Percentiles rank a stretch among this genome's conserved stretches.
phyloP scores from a whole-genome alignment of 2,797 vertebrate genomes.

The Hephaestus fuliginosus region DNA sequence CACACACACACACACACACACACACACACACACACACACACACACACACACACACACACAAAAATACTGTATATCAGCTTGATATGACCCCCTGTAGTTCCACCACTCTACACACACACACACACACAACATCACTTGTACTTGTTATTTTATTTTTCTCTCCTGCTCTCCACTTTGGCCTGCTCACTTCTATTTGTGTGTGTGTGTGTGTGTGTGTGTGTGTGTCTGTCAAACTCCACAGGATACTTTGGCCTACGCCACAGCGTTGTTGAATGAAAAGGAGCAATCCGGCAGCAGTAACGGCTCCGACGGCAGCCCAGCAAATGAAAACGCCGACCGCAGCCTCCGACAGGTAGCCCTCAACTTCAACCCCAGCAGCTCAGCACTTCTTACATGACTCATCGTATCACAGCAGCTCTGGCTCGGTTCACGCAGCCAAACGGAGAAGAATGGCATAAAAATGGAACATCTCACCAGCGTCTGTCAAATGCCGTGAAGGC shows the following conservation, averaged over 20 bases:
- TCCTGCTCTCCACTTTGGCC: background rate
- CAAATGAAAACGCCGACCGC: constrained; percentile 94
- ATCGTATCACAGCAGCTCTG: constrained; percentile 9
- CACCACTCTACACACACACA: background rate
- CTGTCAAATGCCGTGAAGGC: constrained; percentile 52
- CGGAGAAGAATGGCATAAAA: constrained; percentile 49
- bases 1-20: constrained; percentile 35
- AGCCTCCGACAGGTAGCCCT: constrained; percentile 93
- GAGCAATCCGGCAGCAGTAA: constrained; percentile 99
- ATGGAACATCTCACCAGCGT: constrained; percentile 38
- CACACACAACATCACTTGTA: background rate
- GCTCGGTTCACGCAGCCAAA: constrained; percentile 29
- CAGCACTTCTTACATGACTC: constrained; percentile 39
- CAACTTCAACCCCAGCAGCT: background rate
- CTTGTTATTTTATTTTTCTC: background rate
- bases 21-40: constrained; percentile 22
- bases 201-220: constrained; percentile 38
- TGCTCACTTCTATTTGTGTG: constrained; percentile 8
- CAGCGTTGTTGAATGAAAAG: constrained; percentile 97
- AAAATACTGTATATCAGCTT: background rate
- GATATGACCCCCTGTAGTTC: background rate
- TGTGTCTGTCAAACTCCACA: constrained; percentile 67
- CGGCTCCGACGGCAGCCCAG: constrained; percentile 96
- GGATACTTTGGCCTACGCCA: constrained; percentile 98
- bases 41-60: constrained; percentile 21